Evolutionary conservation across 2,113 vertebrate species (phyloP), one percentile per base, ranked within the genome.

Genomic region (Tupaia tana): DNA sequence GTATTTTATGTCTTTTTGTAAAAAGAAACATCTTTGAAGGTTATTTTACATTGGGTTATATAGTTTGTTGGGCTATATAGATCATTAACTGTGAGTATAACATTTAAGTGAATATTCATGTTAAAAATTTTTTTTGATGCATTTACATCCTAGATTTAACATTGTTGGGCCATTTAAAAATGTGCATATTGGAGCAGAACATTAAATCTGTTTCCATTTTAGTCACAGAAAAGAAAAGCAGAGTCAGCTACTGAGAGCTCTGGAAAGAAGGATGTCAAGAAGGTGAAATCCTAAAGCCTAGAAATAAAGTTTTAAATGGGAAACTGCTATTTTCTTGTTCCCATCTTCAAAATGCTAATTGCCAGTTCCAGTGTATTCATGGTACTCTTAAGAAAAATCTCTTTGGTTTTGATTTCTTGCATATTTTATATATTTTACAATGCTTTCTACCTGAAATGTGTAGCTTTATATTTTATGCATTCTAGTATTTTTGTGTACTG

Each of bases 171-270:
- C 96, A 95, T 94, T 97, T 97, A 93, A 97, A 96, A 96, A 95
- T 95, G 95, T 97, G 95, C 94, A 95, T 97, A 97, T 96, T 96
- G 94, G 97, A 98, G 96, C 81, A 96, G 66, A 96, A 97, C 96
- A 86, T 88, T 87, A 94, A 73, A 98, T 88, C 74, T 98, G 92
- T 97, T 95, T 91, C 66, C 83, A 95, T 98, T 98, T 94, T 97
- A 99, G 99, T 98, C 99, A 94, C 98, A 99, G 93, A 99, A 99
- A 98, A 98, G 99, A 96, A 99, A 99, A 98, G 98, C 99, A 91
- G 99, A 99, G 94, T 89, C 98, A 96, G 95, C 98, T 69, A 20
- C 98, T 95, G 99, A 99, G 93, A 98, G 96, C 90, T 98, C 98
- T 96, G 98, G 98, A 81, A 99, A 98, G 97, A 99, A 99, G 93